Evolutionary conservation across 2,113 vertebrate genomes (phyloP).

Genomic region (Ctenomys sociabilis): DNA sequence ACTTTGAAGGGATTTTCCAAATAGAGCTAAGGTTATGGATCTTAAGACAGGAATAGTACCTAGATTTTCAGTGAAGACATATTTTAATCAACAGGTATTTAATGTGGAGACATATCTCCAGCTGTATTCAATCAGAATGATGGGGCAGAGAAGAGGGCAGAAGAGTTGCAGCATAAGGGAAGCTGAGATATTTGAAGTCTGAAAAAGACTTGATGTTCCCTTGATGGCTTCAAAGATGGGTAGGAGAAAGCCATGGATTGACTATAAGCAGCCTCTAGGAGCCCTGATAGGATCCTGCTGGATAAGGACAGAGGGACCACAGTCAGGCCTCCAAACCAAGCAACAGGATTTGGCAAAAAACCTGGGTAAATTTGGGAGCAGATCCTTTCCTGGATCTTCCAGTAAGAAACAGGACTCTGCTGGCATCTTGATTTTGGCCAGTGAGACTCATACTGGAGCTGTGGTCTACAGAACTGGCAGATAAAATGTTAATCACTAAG

Average conservation of each 20-base stretch:
- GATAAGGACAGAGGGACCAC: background rate
- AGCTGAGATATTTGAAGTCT: background rate
- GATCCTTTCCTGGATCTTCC: background rate
- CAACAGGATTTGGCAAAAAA: background rate
- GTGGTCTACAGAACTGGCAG: background rate
- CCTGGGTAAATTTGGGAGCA: background rate
- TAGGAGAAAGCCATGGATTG: background rate
- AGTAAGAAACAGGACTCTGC: background rate
- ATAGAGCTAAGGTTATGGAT: background rate
- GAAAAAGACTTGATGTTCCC: background rate
- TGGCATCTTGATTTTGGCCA: background rate
- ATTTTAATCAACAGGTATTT: background rate
- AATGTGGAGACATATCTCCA: background rate
- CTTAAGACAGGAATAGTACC: background rate
- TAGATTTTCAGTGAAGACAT: background rate
- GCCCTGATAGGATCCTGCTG: background rate
- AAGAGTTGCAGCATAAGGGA: background rate
- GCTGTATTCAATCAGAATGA: background rate
- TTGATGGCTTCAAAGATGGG: background rate
- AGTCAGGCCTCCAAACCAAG: background rate
- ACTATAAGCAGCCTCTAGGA: background rate
- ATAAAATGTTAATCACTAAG: background rate
- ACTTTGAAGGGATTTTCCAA: background rate
- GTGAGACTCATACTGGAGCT: background rate
- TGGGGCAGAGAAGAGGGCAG: background rate